Base-by-base conservation (phyloP, 2,888 invertebrate genomes). In the Mystacides longicornis region DNA sequence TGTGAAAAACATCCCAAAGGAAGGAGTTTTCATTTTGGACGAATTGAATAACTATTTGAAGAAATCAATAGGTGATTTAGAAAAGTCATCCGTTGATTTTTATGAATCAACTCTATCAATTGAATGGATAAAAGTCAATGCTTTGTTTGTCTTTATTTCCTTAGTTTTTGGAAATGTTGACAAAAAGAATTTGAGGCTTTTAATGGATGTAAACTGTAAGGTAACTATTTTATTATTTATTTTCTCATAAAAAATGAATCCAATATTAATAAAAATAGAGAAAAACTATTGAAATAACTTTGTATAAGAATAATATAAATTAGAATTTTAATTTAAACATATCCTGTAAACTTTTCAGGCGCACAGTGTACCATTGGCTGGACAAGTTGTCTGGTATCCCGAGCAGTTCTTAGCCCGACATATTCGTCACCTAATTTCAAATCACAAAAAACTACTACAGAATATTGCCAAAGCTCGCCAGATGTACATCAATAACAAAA, bases 301-400 rank as follows among this genome's bases (percentile, higher is more conserved):
- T n/a, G n/a, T n/a, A n/a, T n/a, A n/a, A n/a, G n/a, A n/a, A n/a
- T n/a, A n/a, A n/a, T n/a, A n/a, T n/a, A n/a, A n/a, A n/a, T n/a
- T n/a, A n/a, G n/a, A n/a, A n/a, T n/a, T n/a, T n/a, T n/a, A n/a
- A n/a, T n/a, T n/a, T n/a, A n/a, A n/a, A n/a, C n/a, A n/a, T n/a
- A n/a, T n/a, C n/a, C n/a, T n/a, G n/a, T n/a, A n/a, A n/a, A n/a
- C n/a, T n/a, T 51, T 74, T 14, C 68, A 89, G 82, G 81, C 88
- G 46, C 87, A 88, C 62, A 87, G 87, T 27, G 83, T 93, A 56
- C 85, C 86, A 47, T 71, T 97, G 27, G 78, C 83, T 56, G 93
- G 91, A 1, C 89, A 89, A 66, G 78, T 88, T 16, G 70, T 91
- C 52, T 96, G 93, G 93, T 84, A 87, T 65, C 91, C 95, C 0